These are phyloP conservation scores for Sycophila texana DNA, from an alignment of 2,888 invertebrate genomes.

Conservation along the genomic window DNA sequence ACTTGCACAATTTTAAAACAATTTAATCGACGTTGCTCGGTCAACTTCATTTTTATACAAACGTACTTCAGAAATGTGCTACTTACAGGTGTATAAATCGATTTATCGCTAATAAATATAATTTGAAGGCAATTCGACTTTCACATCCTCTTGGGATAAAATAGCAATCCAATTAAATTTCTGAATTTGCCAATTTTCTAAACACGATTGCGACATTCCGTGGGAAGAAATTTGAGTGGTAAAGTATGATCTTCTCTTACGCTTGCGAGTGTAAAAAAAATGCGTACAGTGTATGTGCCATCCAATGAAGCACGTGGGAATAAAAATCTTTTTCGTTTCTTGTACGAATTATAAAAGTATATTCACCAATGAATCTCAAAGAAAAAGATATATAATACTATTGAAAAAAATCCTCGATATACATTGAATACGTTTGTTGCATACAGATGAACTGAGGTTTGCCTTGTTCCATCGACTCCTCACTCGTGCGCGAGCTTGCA, in stretches of 20 bases:
- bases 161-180: conserved; percentile 39
- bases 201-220: background rate
- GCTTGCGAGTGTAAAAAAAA: conserved; percentile 8
- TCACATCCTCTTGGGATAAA: conserved; percentile 42
- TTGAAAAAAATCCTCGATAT: background rate
- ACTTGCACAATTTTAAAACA: conserved; percentile 18
- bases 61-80: background rate
- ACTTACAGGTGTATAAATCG: background rate
- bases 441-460: conserved; percentile 7
- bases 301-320: background rate
- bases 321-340: conserved; percentile 15
- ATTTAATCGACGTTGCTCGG: conserved; percentile 3
- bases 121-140: conserved; percentile 20
- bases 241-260: conserved; percentile 11
- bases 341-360: background rate
- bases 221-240: background rate
- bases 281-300: conserved; percentile 14
- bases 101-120: background rate
- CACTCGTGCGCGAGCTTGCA: conserved; percentile 37
- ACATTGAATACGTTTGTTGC: background rate
- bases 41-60: conserved; percentile 23
- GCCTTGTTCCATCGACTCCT: conserved; percentile 12
- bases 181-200: conserved; percentile 5
- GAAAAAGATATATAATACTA: too few relatives aligned
- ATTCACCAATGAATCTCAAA: background rate